phyloP scores from a whole-genome alignment of 2,797 vertebrate genomes.

The Sebastes diploproa region DNA sequence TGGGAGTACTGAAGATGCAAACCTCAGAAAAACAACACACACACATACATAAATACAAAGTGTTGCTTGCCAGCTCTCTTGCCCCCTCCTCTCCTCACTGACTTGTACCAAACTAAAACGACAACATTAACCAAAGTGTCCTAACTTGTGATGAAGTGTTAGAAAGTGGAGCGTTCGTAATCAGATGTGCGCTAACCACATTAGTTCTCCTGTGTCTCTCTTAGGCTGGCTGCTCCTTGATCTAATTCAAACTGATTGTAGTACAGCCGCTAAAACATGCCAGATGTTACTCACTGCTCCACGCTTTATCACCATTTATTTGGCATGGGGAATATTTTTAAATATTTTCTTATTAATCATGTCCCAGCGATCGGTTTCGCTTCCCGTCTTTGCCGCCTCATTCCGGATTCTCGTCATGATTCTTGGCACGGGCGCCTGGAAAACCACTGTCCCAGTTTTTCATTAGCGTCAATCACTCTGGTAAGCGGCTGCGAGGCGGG shows the following conservation, averaged over 20 bases:
- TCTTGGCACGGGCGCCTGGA: slow-evolving; percentile 66
- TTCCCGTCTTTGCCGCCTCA: slow-evolving; percentile 68
- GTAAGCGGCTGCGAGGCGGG: slow-evolving; percentile 50
- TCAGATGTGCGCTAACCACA: slow-evolving; percentile 73
- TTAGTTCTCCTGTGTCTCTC: slow-evolving; percentile 73
- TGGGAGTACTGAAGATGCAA: background rate
- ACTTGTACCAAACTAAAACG: slow-evolving; percentile 41
- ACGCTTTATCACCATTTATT: slow-evolving; percentile 77
- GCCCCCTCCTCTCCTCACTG: slow-evolving; percentile 1
- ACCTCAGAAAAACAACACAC: slow-evolving; percentile 2
- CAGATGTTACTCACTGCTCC: slow-evolving; percentile 72
- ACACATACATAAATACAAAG: background rate
- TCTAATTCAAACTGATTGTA: slow-evolving; percentile 79
- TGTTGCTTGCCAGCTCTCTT: background rate
- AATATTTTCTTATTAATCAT: slow-evolving; percentile 80
- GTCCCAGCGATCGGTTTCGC: slow-evolving; percentile 73
- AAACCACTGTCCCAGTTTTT: slow-evolving; percentile 81
- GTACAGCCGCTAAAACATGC: slow-evolving; percentile 70
- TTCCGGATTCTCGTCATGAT: slow-evolving; percentile 69
- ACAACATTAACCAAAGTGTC: slow-evolving; percentile 52
- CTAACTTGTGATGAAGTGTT: slow-evolving; percentile 71
- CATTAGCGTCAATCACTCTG: slow-evolving; percentile 84
- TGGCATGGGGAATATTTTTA: slow-evolving; percentile 73
- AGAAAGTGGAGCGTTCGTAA: slow-evolving; percentile 57
- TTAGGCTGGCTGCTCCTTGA: slow-evolving; percentile 65